These are phyloP conservation scores for Blera fallax DNA, from an alignment of 2,888 invertebrate genomes.

Conservation along the genomic window DNA sequence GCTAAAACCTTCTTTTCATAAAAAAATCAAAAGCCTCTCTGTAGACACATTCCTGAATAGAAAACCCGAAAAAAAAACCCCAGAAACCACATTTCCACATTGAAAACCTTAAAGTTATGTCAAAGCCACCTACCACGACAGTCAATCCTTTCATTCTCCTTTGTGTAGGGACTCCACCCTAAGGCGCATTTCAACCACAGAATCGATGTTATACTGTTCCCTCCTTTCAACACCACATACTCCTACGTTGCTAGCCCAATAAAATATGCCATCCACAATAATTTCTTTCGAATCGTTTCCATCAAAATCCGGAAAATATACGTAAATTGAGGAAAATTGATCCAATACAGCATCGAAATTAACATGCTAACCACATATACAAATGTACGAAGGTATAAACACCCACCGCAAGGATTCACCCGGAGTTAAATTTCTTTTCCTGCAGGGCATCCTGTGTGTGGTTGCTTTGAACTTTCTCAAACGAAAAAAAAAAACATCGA, in stretches of 20 bases:
- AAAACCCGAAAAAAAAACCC: not conserved
- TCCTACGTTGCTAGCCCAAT: not conserved
- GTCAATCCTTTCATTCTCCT: not conserved
- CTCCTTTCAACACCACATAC: not conserved
- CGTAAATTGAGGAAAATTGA: conserved; percentile 43
- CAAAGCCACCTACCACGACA: not conserved
- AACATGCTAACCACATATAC: conserved; percentile 22
- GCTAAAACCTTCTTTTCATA: not conserved
- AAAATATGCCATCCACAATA: conserved; percentile 22
- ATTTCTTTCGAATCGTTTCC: conserved; percentile 33
- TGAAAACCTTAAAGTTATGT: conserved; percentile 1
- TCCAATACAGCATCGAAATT: conserved; percentile 45
- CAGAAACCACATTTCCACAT: not conserved
- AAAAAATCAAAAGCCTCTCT: not conserved
- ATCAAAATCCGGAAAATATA: conserved; percentile 34
- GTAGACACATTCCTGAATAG: not conserved
- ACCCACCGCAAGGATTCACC: not conserved
- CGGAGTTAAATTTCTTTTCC: conserved; percentile 4
- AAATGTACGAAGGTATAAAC: not conserved
- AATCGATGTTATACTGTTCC: not conserved
- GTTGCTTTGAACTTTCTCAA: conserved; percentile 21
- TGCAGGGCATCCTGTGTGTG: conserved; percentile 1
- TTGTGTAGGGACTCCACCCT: not conserved
- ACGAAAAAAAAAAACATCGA: not conserved
- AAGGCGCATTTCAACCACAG: not conserved